These are phyloP conservation scores for Syritta pipiens DNA, from an alignment of 2,888 invertebrate genomes.

Conservation along the genomic window DNA sequence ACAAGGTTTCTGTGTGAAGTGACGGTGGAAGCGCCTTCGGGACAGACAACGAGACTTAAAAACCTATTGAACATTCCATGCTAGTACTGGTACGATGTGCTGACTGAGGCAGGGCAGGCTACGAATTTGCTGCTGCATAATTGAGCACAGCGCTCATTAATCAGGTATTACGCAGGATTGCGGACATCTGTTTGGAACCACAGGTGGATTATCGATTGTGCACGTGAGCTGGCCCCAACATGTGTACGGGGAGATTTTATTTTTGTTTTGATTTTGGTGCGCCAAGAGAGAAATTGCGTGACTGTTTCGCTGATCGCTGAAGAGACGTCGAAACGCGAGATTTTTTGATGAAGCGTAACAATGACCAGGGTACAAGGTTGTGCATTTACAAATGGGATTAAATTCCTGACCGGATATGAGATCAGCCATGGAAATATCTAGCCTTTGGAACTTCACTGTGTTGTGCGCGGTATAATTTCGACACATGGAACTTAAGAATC, in stretches of 20 bases:
- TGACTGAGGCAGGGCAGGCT: slow-evolving; percentile 20
- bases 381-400: no score
- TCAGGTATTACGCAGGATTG: slow-evolving; percentile 48
- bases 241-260: slow-evolving; percentile 8
- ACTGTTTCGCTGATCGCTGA: no score
- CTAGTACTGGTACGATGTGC: slow-evolving; percentile 9
- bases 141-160: slow-evolving; percentile 49
- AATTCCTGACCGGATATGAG: no score
- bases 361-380: no score
- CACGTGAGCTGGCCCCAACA: slow-evolving; percentile 23
- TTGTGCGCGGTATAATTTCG: no score
- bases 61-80: slow-evolving; percentile 43
- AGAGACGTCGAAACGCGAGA: no score
- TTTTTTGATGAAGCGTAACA: no score
- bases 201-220: slow-evolving; percentile 46
- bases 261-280: no score
- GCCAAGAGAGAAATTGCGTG: no score
- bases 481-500: no score
- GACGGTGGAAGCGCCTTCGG: slow-evolving; percentile 27
- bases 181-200: slow-evolving; percentile 45
- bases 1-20: slow-evolving; percentile 16
- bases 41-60: slow-evolving; percentile 28
- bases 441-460: no score
- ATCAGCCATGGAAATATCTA: no score
- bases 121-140: slow-evolving; percentile 50